Percentiles rank a stretch among this genome's conserved stretches.
Conservation (phyloP, 2,888 invertebrate genomes). For the Pediacus dermestoides region DNA sequence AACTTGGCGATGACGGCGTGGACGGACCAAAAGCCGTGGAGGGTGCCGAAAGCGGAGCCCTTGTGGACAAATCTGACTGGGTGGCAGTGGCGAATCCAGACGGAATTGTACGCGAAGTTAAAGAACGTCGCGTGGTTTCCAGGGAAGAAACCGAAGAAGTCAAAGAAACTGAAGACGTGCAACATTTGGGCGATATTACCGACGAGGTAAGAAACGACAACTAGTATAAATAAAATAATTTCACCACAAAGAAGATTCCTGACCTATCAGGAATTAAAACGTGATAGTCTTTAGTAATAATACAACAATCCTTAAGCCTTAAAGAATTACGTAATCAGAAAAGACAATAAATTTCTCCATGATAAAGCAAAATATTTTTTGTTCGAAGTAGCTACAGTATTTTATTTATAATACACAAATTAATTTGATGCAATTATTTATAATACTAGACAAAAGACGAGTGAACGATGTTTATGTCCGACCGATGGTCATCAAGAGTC, state of each 20-base stretch:
- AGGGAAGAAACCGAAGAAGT: slow-evolving; percentile 79
- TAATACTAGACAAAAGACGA: too few species aligned
- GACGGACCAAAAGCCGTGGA: slow-evolving; percentile 35
- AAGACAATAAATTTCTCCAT: too few species aligned
- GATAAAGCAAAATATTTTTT: too few species aligned
- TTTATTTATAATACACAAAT: too few species aligned
- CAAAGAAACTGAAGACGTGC: slow-evolving; percentile 79
- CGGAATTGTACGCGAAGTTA: slow-evolving; percentile 76
- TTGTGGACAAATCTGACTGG: slow-evolving; percentile 47
- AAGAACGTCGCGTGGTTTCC: slow-evolving; percentile 74
- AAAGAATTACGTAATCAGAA: slow-evolving; percentile 2
- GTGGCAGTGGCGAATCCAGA: slow-evolving; percentile 64
- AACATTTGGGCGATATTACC: slow-evolving; percentile 78
- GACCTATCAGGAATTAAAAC: slow-evolving; percentile 40
- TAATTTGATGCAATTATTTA: too few species aligned
- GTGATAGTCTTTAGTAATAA: slow-evolving; percentile 22
- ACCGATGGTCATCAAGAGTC: too few species aligned
- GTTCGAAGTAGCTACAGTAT: too few species aligned
- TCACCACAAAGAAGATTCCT: slow-evolving; percentile 31
- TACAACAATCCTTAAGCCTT: too few species aligned
- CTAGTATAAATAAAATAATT: slow-evolving; percentile 19
- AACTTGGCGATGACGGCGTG: slow-evolving; percentile 44
- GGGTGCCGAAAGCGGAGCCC: slow-evolving; percentile 23
- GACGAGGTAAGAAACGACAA: slow-evolving; percentile 80
- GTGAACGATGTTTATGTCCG: too few species aligned